phyloP scores from a whole-genome alignment of 2,113 vertebrate species.

The Polyodon spathula region DNA sequence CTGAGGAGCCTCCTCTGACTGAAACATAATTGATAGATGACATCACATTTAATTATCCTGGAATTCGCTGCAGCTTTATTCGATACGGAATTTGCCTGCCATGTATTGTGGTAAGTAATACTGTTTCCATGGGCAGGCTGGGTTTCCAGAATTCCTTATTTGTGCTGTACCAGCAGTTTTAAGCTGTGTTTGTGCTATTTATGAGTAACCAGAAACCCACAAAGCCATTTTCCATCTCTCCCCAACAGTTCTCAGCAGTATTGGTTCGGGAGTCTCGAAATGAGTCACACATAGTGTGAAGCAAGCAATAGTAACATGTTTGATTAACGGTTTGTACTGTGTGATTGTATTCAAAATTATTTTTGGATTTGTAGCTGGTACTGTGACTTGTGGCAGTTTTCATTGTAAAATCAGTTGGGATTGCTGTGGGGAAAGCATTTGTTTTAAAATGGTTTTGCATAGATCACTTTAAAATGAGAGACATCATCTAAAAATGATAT shows the following conservation, averaged over 20 bases:
- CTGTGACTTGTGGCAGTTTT: constrained; percentile 5
- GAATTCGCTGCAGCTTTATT: constrained; percentile 30
- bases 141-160: constrained; percentile 44
- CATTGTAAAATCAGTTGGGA: background rate
- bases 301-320: background rate
- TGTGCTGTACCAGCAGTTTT: constrained; percentile 48
- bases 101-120: constrained; percentile 51
- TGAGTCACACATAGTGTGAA: background rate
- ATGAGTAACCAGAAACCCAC: constrained; percentile 23
- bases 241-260: background rate
- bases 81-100: constrained; percentile 43
- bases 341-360: constrained; percentile 6
- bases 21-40: constrained; percentile 28
- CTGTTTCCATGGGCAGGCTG: constrained; percentile 54
- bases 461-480: background rate
- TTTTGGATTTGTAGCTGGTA: constrained; percentile 11
- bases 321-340: background rate
- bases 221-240: constrained; percentile 8
- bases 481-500: background rate
- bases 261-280: background rate
- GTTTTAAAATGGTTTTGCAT: background rate
- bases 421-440: background rate
- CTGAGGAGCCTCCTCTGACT: constrained; percentile 7
- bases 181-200: constrained; percentile 32
- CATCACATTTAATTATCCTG: constrained; percentile 44